These are phyloP conservation scores for Melanaphis sacchari DNA, from an alignment of 1,140 invertebrate genomes.

Conservation along the genomic window DNA sequence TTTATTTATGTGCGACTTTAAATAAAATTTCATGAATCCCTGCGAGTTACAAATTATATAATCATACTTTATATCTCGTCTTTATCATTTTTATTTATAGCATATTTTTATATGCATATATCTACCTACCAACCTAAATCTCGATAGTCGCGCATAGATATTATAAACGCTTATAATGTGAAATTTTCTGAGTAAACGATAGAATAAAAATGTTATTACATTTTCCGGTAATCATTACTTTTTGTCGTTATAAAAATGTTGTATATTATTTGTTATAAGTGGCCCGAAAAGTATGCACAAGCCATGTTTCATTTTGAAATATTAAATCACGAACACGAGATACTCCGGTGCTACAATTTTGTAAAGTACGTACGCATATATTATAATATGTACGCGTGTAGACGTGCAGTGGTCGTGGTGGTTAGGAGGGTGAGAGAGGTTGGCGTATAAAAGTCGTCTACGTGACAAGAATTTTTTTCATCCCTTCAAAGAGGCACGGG, in stretches of 20 bases:
- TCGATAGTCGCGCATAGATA: too few species aligned
- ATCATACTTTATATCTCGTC: neutral
- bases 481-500: neutral
- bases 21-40: too few species aligned
- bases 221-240: too few species aligned
- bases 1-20: neutral
- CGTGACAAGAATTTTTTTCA: slow-evolving; percentile 17
- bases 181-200: too few species aligned
- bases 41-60: too few species aligned
- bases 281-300: neutral
- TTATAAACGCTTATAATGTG: too few species aligned
- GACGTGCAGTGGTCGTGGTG: neutral
- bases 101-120: neutral
- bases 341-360: neutral
- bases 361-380: neutral
- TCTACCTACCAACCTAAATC: too few species aligned
- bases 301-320: neutral
- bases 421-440: too few species aligned
- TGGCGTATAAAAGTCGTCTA: neutral
- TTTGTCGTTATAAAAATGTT: too few species aligned
- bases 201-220: too few species aligned
- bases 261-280: neutral
- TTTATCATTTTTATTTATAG: neutral
- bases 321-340: neutral
- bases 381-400: neutral